A percentile compares a stretch with the other conserved stretches of the same genome.
Conservation (phyloP, 1,140 invertebrate species). For the Druon quercuslanigerum region DNA sequence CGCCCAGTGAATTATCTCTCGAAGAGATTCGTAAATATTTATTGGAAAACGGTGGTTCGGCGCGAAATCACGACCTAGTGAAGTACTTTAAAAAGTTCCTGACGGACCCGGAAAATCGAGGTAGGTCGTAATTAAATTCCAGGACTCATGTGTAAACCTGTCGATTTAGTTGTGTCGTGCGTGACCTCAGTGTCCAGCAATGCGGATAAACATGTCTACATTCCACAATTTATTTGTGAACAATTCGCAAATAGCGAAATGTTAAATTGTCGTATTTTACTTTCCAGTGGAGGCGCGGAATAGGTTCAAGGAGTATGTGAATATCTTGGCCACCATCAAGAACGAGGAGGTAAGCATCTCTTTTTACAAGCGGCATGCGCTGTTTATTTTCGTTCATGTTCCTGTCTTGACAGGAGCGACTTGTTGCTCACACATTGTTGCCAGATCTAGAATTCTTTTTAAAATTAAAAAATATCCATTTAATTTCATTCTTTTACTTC, state of each 20-base stretch:
- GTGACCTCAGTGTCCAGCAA: constrained; percentile 41
- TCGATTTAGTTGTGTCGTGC: constrained; percentile 9
- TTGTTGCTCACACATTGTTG: constrained; percentile 67
- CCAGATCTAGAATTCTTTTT: constrained; percentile 29
- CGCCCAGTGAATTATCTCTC: constrained; percentile 84
- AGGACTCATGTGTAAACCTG: not conserved
- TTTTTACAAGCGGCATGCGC: constrained; percentile 29
- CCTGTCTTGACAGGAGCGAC: constrained; percentile 63
- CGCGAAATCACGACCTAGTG: constrained; percentile 90
- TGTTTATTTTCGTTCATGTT: constrained; percentile 36
- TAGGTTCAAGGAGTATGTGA: constrained; percentile 94
- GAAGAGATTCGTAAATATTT: constrained; percentile 90
- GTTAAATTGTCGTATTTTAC: constrained; percentile 51
- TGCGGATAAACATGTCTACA: constrained; percentile 41
- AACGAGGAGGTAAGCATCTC: constrained; percentile 77
- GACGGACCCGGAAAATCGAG: constrained; percentile 85
- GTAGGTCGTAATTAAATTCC: constrained; percentile 73
- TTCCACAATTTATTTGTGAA: constrained; percentile 35
- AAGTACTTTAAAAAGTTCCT: constrained; percentile 91
- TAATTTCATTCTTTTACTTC: not conserved
- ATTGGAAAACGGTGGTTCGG: constrained; percentile 86
- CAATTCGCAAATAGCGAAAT: not conserved
- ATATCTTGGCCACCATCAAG: constrained; percentile 89
- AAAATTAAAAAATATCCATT: not conserved
- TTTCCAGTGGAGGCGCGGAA: constrained; percentile 87